Evolutionary conservation across 2,797 vertebrate species (phyloP), one percentile per base, ranked within the genome.

Genomic region (Leptodactylus fallax): DNA sequence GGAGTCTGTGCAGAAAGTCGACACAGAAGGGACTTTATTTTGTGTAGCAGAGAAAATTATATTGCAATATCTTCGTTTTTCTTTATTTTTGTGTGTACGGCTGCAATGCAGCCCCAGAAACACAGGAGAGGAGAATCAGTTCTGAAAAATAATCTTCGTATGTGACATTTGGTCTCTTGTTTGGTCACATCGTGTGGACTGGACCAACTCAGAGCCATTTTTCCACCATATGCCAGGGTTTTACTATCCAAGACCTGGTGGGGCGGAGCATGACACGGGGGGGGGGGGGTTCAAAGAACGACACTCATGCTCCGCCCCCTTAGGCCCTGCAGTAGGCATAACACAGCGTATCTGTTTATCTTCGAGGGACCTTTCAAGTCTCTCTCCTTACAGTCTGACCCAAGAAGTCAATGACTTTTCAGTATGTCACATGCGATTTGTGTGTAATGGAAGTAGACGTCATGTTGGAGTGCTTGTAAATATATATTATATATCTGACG

Each of bases 1-100:
- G 74, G 76, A 81, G 60, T 69, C 83, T 82, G 58, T 76, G 25
- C 74, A 47, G 77, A 17, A 79, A 77, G 19, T 23, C 80, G 14
- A 11, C 87, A 61, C 56, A 14, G 25, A 47, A 47, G 25, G 49
- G 49, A 49, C 56, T 27, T 19, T 72, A 61, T 16, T 84, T 45
- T 74, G 12, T 21, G 16, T 69, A 60, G 55, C 23, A 47, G 69
- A 76, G 69, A 61, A 76, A 55, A 56, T 17, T 45, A n/a, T 23
- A 76, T 51, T n/a, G 4, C 47, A 76, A 51, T 1, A 51, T n/a
- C 19, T 76, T 72, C 10, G 16, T 49, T 74, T 76, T 12, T 3
- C 3, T 47, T 49, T 71, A 17, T 19, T 36, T 71, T 74, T 49
- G 11, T 12, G 47, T 76, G 72, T 76, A 51, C 19, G 72, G 72